Conservation (phyloP, 2,888 invertebrate genomes). For the Empis stercorea region DNA sequence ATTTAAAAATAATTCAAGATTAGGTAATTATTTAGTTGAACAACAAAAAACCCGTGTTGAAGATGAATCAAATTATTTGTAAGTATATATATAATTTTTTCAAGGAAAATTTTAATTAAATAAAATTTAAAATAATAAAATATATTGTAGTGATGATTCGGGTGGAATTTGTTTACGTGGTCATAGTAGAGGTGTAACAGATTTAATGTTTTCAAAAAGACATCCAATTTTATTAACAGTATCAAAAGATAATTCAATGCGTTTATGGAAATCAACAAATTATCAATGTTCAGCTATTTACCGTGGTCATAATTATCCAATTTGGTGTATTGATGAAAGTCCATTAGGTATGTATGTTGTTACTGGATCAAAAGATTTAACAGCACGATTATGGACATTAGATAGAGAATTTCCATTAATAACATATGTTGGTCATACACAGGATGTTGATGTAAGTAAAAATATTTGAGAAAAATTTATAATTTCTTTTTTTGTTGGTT, state of each 20-base stretch:
- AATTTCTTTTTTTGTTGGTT: too few relatives aligned
- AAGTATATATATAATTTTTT: slow-evolving; percentile 14
- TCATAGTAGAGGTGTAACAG: slow-evolving; percentile 58
- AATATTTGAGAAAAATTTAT: not conserved
- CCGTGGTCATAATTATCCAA: slow-evolving; percentile 76
- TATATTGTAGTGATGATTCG: slow-evolving; percentile 36
- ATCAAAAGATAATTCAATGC: slow-evolving; percentile 64
- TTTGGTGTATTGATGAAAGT: slow-evolving; percentile 75
- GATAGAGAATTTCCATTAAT: slow-evolving; percentile 72
- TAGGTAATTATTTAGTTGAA: slow-evolving; percentile 10
- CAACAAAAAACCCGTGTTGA: slow-evolving; percentile 17
- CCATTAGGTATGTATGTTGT: slow-evolving; percentile 65
- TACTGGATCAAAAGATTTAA: slow-evolving; percentile 78
- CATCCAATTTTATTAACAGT: slow-evolving; percentile 53
- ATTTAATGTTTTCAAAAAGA: slow-evolving; percentile 41
- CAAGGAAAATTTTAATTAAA: slow-evolving; percentile 1
- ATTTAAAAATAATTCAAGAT: slow-evolving; percentile 5
- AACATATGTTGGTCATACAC: slow-evolving; percentile 76
- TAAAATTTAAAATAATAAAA: slow-evolving; percentile 16
- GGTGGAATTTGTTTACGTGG: slow-evolving; percentile 53
- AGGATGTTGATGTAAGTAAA: slow-evolving; percentile 68
- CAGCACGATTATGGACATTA: slow-evolving; percentile 68
- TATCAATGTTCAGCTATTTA: slow-evolving; percentile 49
- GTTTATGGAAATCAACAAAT: slow-evolving; percentile 56
- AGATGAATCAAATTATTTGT: slow-evolving; percentile 30